A percentile compares a stretch with the other conserved stretches of the same genome.
These are phyloP conservation scores for Tubulanus polymorphus DNA, from an alignment of 2,888 invertebrate species.

Conservation along the genomic window DNA sequence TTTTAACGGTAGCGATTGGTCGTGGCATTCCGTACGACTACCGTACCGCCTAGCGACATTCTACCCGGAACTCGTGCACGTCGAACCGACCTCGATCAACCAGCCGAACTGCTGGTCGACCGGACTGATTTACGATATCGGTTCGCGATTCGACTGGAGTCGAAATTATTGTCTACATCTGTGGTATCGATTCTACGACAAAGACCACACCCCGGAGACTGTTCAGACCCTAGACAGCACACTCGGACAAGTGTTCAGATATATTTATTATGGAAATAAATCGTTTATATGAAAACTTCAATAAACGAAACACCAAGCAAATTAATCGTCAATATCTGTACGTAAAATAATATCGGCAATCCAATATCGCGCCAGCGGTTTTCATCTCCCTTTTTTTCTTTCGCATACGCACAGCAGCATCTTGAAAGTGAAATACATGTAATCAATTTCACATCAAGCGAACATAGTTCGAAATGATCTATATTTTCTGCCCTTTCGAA, in stretches of 20 bases:
- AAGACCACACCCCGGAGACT: background rate
- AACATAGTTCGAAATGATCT: too few relatives aligned
- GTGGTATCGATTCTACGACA: background rate
- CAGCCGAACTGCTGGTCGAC: conserved; percentile 13
- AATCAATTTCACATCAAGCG: too few relatives aligned
- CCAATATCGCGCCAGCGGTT: too few relatives aligned
- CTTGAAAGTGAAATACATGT: too few relatives aligned
- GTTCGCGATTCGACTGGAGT: conserved; percentile 14
- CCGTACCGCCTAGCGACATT: conserved; percentile 11
- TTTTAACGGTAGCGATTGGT: conserved; percentile 17
- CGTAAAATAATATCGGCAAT: too few relatives aligned
- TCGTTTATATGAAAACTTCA: too few relatives aligned
- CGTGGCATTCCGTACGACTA: conserved; percentile 9
- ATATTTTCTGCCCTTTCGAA: too few relatives aligned
- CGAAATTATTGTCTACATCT: background rate
- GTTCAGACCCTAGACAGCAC: background rate
- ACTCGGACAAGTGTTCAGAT: background rate
- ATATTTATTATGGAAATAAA: background rate
- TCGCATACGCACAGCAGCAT: too few relatives aligned
- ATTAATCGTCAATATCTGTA: too few relatives aligned
- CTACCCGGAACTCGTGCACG: conserved; percentile 14
- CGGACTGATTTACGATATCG: conserved; percentile 12
- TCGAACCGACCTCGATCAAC: conserved; percentile 16
- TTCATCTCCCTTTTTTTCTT: too few relatives aligned
- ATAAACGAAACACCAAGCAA: too few relatives aligned